phyloP scores from a whole-genome alignment of 2,797 vertebrate genomes.

The Acestrorhynchus altus region DNA sequence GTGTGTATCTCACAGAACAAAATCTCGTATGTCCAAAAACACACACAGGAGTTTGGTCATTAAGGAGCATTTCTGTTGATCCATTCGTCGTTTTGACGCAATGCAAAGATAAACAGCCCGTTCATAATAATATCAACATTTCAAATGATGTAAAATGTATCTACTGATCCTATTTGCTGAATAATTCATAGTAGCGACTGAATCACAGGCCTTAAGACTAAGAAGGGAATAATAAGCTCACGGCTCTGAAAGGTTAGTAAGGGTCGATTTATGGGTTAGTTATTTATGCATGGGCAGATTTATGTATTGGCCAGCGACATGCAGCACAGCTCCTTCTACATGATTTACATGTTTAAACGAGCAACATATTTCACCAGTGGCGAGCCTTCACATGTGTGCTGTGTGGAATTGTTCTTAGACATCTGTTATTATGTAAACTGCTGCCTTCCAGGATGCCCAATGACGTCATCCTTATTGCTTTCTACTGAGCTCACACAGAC shows the following conservation, averaged over 20 bases:
- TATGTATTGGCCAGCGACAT: neutral
- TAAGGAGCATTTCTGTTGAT: too few species aligned
- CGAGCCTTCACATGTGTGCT: neutral
- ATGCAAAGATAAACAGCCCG: too few species aligned
- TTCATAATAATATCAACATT: too few species aligned
- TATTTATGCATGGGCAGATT: neutral
- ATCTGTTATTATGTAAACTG: conserved; percentile 51
- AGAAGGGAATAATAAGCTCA: neutral
- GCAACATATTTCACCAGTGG: neutral
- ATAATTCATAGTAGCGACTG: neutral
- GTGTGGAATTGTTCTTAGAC: conserved; percentile 40
- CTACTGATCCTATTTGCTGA: too few species aligned
- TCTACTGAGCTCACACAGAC: conserved; percentile 58
- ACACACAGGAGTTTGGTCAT: too few species aligned
- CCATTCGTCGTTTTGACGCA: too few species aligned
- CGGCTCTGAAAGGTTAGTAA: neutral
- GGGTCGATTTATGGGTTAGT: neutral
- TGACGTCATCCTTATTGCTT: conserved; percentile 58
- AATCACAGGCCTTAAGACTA: neutral
- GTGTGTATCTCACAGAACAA: too few species aligned
- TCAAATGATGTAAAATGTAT: too few species aligned
- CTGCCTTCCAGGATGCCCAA: conserved; percentile 41
- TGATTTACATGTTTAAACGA: conserved; percentile 25
- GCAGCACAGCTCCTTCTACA: neutral
- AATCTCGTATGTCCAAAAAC: too few species aligned